Evolutionary conservation across 2,797 vertebrate species (phyloP).

Genomic region (Chiroxiphia lanceolata): DNA sequence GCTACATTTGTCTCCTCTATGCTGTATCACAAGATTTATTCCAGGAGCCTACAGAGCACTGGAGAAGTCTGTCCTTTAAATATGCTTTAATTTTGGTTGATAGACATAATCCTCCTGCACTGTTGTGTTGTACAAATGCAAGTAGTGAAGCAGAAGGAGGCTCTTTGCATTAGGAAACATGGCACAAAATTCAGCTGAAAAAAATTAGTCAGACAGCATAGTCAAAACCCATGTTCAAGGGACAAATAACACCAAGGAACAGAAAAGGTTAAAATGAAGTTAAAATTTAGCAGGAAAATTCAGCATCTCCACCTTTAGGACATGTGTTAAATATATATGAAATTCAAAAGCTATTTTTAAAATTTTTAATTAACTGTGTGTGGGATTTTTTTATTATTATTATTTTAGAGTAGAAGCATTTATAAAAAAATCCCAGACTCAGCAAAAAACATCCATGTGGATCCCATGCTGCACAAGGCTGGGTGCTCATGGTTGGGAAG

Average conservation of each 20-base stretch:
- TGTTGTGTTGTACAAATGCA: not conserved
- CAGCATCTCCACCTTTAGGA: not conserved
- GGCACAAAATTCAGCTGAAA: not conserved
- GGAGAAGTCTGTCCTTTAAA: not conserved
- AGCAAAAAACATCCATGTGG: not conserved
- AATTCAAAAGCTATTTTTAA: not conserved
- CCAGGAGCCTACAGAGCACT: not conserved
- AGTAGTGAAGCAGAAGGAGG: not conserved
- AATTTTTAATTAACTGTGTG: not conserved
- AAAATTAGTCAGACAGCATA: not conserved
- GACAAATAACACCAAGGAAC: not conserved
- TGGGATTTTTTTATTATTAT: not conserved
- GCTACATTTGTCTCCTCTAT: not conserved
- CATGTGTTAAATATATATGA: not conserved
- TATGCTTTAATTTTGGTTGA: not conserved
- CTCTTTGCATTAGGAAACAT: not conserved
- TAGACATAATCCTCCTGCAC: not conserved
- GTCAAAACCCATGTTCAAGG: not conserved
- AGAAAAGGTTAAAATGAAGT: not conserved
- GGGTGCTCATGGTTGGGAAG: not conserved
- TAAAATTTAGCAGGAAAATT: not conserved
- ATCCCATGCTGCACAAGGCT: not conserved
- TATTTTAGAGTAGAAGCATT: not conserved
- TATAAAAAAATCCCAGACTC: not conserved
- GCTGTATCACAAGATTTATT: not conserved